phyloP scores from a whole-genome alignment of 1,140 invertebrate genomes.

The Trichogramma pretiosum region DNA sequence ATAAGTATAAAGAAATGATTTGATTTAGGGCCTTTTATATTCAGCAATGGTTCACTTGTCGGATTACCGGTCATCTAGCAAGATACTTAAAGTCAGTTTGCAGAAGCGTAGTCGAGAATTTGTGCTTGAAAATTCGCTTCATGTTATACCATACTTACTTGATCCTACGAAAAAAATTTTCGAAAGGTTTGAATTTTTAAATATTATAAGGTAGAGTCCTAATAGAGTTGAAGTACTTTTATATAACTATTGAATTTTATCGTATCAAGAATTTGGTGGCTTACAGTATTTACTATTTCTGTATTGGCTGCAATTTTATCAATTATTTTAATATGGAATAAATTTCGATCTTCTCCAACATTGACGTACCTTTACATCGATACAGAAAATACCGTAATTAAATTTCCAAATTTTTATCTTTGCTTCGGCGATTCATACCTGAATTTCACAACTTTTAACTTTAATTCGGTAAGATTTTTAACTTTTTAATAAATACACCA shows the following conservation, averaged over 20 bases:
- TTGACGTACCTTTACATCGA: constrained; percentile 53
- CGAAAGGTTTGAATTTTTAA: constrained; percentile 25
- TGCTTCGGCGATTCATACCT: constrained; percentile 18
- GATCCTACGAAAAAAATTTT: constrained; percentile 22
- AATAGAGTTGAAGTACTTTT: not conserved
- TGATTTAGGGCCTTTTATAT: too few relatives aligned
- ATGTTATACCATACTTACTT: constrained; percentile 27
- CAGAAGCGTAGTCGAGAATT: constrained; percentile 24
- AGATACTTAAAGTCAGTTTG: constrained; percentile 20
- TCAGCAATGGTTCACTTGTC: constrained; percentile 18
- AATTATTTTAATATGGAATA: constrained; percentile 64
- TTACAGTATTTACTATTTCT: constrained; percentile 56
- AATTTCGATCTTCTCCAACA: constrained; percentile 70
- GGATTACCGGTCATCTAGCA: constrained; percentile 18
- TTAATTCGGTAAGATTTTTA: not conserved
- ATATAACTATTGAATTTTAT: constrained; percentile 12
- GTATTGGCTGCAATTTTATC: constrained; percentile 58
- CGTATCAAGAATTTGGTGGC: constrained; percentile 61
- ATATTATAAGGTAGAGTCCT: not conserved
- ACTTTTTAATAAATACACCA: too few relatives aligned
- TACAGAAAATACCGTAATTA: constrained; percentile 5
- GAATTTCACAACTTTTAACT: constrained; percentile 9
- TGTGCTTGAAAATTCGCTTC: constrained; percentile 27
- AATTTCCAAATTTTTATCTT: constrained; percentile 22
- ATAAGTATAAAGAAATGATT: too few relatives aligned